These are phyloP conservation scores for Trypoxylus dichotomus DNA, from an alignment of 1,140 invertebrate species.

Conservation along the genomic window DNA sequence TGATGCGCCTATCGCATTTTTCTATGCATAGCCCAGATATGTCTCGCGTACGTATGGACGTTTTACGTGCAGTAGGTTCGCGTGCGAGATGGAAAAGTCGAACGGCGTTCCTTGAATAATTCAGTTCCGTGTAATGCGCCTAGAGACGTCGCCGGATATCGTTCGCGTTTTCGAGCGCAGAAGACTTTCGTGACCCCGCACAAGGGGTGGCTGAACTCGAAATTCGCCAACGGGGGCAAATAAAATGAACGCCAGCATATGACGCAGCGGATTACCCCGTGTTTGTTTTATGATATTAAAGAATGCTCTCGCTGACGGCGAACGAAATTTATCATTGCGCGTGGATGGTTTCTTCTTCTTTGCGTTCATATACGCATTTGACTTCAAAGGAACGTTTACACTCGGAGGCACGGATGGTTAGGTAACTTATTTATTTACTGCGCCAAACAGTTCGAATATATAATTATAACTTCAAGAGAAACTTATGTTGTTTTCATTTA, in stretches of 20 bases:
- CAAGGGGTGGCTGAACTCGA: slow-evolving; percentile 13
- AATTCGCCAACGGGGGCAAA: slow-evolving; percentile 8
- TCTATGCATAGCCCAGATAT: neutral
- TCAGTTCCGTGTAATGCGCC: slow-evolving; percentile 8
- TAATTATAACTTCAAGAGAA: too few relatives aligned
- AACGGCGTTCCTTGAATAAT: slow-evolving; percentile 17
- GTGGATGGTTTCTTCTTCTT: neutral
- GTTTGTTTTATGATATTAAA: slow-evolving; percentile 1
- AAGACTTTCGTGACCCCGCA: neutral
- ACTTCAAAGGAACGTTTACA: too few relatives aligned
- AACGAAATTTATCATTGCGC: neutral
- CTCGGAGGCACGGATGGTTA: too few relatives aligned
- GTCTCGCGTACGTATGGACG: neutral
- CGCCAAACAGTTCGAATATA: too few relatives aligned
- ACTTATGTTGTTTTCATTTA: too few relatives aligned
- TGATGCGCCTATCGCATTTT: neutral
- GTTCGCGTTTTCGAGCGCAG: slow-evolving; percentile 21
- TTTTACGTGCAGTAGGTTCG: neutral
- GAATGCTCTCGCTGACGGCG: neutral
- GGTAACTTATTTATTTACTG: too few relatives aligned
- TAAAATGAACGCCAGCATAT: neutral
- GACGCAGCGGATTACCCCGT: neutral
- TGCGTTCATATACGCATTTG: neutral
- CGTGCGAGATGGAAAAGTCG: slow-evolving; percentile 1
- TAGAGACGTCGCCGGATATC: slow-evolving; percentile 11